phyloP scores from a whole-genome alignment of 2,888 invertebrate species.

The Cyclophora punctaria region DNA sequence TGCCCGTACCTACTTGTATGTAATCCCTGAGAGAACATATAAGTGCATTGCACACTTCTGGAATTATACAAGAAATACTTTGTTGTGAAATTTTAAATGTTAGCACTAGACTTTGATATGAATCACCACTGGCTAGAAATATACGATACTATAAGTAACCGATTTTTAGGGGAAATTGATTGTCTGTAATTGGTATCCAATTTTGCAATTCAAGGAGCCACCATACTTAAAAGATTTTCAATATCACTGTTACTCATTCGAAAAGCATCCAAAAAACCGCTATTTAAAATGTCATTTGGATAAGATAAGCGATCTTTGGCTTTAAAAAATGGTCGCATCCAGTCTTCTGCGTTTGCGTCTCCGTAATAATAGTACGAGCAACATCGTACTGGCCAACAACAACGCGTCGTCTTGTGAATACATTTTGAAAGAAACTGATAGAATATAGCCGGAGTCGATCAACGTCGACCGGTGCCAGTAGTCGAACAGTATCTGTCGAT shows the following conservation, averaged over 20 bases:
- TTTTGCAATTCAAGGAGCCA: slow-evolving; percentile 22
- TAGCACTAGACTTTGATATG: slow-evolving; percentile 18
- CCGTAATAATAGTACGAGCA: slow-evolving; percentile 21
- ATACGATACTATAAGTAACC: slow-evolving; percentile 19
- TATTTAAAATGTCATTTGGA: slow-evolving; percentile 17
- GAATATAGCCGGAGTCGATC: too few species aligned
- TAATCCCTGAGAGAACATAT: slow-evolving; percentile 12
- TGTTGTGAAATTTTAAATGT: slow-evolving; percentile 18
- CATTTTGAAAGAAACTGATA: slow-evolving; percentile 20
- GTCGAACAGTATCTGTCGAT: too few species aligned
- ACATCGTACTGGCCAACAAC: slow-evolving; percentile 22
- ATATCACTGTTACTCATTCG: slow-evolving; percentile 17
- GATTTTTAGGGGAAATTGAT: slow-evolving; percentile 19
- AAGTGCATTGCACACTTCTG: slow-evolving; percentile 10
- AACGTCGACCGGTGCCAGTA: too few species aligned
- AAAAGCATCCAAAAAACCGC: slow-evolving; percentile 14
- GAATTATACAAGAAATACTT: slow-evolving; percentile 16
- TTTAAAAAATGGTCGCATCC: slow-evolving; percentile 11
- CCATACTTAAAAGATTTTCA: slow-evolving; percentile 21
- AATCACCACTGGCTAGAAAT: slow-evolving; percentile 18
- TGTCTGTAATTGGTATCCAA: slow-evolving; percentile 21
- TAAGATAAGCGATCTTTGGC: slow-evolving; percentile 16
- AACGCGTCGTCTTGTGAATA: slow-evolving; percentile 23
- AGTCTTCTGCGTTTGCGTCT: slow-evolving; percentile 12
- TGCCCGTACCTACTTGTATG: slow-evolving; percentile 13